These are phyloP conservation scores for Matsumurasca onukii DNA, from an alignment of 1,140 invertebrate species.

Conservation along the genomic window DNA sequence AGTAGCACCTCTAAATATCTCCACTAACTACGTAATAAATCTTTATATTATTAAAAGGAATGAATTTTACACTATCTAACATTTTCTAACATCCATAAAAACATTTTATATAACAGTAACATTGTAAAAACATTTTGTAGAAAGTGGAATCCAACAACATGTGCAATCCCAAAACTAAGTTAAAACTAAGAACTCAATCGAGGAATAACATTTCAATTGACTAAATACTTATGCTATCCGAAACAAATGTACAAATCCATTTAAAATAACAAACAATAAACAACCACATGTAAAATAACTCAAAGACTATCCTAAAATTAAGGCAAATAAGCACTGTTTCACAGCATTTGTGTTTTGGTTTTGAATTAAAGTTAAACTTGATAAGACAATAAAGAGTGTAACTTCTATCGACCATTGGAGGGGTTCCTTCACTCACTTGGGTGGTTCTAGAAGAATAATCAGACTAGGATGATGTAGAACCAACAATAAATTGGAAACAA, in stretches of 20 bases:
- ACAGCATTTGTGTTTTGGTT: too few species aligned
- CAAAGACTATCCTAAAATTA: too few species aligned
- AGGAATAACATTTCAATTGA: conserved; percentile 4
- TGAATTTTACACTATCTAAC: conserved; percentile 13
- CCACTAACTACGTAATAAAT: neutral
- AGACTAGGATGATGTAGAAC: too few species aligned
- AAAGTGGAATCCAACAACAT: neutral
- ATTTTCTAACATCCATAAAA: conserved; percentile 19
- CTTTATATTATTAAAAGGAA: neutral
- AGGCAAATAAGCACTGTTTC: too few species aligned
- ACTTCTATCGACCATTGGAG: too few species aligned
- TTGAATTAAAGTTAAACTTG: too few species aligned
- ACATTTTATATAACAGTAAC: conserved; percentile 19
- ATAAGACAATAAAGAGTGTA: too few species aligned
- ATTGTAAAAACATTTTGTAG: conserved; percentile 14
- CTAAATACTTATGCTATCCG: neutral
- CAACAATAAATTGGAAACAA: too few species aligned
- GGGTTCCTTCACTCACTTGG: too few species aligned
- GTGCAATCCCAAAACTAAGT: neutral
- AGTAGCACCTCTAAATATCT: neutral
- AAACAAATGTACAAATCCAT: neutral
- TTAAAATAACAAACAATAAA: neutral
- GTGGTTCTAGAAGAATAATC: too few species aligned
- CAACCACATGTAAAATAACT: neutral
- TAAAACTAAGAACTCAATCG: neutral